Base-by-base conservation (phyloP, 64 coral and sea anemone species). In the Porites australiensis region DNA sequence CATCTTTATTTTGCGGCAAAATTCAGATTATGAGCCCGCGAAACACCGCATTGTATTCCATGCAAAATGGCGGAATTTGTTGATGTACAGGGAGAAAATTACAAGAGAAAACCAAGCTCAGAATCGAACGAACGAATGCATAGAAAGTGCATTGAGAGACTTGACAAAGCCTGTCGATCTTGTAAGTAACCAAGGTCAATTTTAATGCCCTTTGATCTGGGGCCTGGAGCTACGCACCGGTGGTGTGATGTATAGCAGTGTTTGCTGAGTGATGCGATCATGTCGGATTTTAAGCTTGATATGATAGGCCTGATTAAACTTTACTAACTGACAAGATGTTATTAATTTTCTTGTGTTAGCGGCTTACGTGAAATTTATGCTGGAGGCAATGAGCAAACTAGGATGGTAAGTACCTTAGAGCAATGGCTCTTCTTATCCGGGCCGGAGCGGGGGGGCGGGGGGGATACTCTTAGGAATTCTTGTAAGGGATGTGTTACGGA, bases 281-380 rank as follows among this genome's bases (percentile, higher is more conserved):
- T 51, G 44, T 19, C 18, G 8, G 1, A 15, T 15, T 45, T 47
- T 5, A 64, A 22, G 12, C 3, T 27, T 15, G 6, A 62, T 20
- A 13, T 37, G 27, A 37, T 37, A 37, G 27, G 27, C 27, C 27
- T 0, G 27, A 57, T 55, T 8, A 20, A 2, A 44, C 21, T 44
- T 15, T 77, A 62, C 43, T 46, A 66, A 47, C 16, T 74, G 4
- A 13, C 48, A 27, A 74, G 48, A 5, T 9, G 7, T 64, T 13
- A 14, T 64, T 19, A 19, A 18, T 16, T 76, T 87, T 79, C 5
- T 53, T 89, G 72, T 69, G 19, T 91, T 22, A 95, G 94, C 94
- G 15, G 23, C 94, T 49, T 95, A 95, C 79, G 94, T 95, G 9
- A 91, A 66, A 44, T 95, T 95, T 49, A 95, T 95, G 94, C 55